Evolutionary conservation across 1,140 invertebrate species (phyloP), one percentile per base, ranked within the genome.

Genomic region (Orius insidiosus): DNA sequence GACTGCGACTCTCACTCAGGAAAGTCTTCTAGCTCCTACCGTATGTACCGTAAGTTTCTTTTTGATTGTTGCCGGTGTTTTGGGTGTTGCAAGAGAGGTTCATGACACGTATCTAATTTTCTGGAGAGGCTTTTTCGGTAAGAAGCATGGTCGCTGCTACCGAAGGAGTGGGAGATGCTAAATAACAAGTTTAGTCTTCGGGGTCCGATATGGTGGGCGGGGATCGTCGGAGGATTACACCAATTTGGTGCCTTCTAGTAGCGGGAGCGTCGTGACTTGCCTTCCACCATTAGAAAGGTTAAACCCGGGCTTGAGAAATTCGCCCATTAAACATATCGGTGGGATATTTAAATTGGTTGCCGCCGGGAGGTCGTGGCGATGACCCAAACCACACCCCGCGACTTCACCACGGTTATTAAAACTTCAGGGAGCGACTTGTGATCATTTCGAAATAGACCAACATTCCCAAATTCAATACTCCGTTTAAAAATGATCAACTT

Each of bases 1-100:
- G 53, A 50, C 32, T 32, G 18, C 45, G 40, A 49, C 58, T 18
- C 49, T 56, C 36, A 44, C 48, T 40, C 50, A 46, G 43, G 44
- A 49, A 36, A 31, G 50, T 45, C 36, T 48, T 9, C 58, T 64
- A 49, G 56, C 62, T 11, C 63, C 64, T 2, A 61, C 59, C 35
- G 62, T 66, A 46, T 65, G 63, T 54, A 63, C 62, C 56, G 64
- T 66, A 57, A 62, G 59, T 46, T 37, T 39, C 10, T 46, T 15
- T 15, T 3, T 11, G 32, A 3, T 14, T 5, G 9, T 13, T 2
- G 4, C 34, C 11, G 8, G 9, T 11, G n/a, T 37, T n/a, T 38
- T 39, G 2, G n/a, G 35, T n/a, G 19, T 16, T 13, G 1, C 33
- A 15, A 43, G n/a, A 24, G 42, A 18, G 18, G 19, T 11, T 3